Conservation (phyloP, 2,797 vertebrate genomes). For the Gymnothorax javanicus region DNA sequence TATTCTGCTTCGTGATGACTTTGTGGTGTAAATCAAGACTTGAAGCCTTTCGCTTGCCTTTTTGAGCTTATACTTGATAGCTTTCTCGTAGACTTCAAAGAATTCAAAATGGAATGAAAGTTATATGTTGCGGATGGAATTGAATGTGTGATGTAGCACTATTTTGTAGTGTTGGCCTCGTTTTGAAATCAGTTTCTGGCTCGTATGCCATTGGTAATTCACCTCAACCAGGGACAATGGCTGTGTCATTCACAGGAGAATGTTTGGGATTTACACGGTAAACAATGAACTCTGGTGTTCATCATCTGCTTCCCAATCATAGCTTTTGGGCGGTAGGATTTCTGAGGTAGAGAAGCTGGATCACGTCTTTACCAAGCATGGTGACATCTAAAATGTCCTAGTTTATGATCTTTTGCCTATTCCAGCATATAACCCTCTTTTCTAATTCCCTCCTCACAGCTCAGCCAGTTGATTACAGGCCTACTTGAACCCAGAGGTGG, state of each 20-base stretch:
- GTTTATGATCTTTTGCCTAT: background rate
- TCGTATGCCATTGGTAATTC: background rate
- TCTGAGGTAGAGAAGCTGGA: background rate
- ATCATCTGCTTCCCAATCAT: background rate
- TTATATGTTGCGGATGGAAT: background rate
- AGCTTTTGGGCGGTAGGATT: background rate
- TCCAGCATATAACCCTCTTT: background rate
- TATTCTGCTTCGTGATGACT: slow-evolving; percentile 6
- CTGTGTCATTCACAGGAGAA: background rate
- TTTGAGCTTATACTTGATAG: slow-evolving; percentile 25
- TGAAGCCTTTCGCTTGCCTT: background rate
- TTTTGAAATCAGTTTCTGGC: background rate
- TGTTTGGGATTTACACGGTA: background rate
- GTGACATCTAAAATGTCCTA: background rate
- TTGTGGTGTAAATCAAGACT: background rate
- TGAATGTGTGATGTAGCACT: background rate
- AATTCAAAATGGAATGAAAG: background rate
- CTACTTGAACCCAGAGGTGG: background rate
- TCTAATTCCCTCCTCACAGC: background rate
- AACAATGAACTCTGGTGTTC: background rate
- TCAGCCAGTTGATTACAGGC: background rate
- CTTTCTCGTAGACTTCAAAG: background rate
- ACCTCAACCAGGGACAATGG: background rate
- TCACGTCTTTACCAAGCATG: background rate
- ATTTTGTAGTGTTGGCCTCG: background rate